Evolutionary conservation across 2,113 vertebrate species (phyloP), one percentile per base, ranked within the genome.

Genomic region (Hippocampus abdominalis): DNA sequence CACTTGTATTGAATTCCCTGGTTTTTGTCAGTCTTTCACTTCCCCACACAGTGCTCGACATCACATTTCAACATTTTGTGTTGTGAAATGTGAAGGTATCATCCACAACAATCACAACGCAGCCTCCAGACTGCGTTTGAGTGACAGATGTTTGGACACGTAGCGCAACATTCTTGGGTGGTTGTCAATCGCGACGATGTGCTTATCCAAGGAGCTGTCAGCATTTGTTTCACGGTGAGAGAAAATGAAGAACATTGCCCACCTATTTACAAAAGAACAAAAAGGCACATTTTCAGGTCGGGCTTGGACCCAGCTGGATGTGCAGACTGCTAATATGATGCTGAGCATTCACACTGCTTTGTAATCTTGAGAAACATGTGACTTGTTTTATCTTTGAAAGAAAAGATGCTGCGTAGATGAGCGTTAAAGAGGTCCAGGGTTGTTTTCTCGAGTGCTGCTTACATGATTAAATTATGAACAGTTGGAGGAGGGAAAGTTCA

Each of bases 401-500:
- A 36, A 44, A 40, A 70, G 8, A 81, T 61, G 54, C 40, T 0
- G 7, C 39, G 6, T 12, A 39, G 46, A 44, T 53, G 57, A 81
- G 62, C 39, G 44, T 56, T 16, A 68, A 73, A 49, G 73, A 68
- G 70, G 80, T 81, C 16, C 68, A 53, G 61, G 10, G 4, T 16
- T 39, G 16, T 66, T 54, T 8, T 25, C 8, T 66, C 27, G 81
- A 59, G 73, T 76, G 71, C 54, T 59, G 61, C 73, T 81, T 72
- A 25, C 56, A 78, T 79, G 67, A 70, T 75, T 84, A 70, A 84
- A 79, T 81, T 16, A 78, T 83, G 66, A 76, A 66, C 69, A 54
- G 68, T 80, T 66, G 71, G 72, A 76, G 79, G 78, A 77, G 73
- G 56, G 78, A 73, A 66, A 61, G 73, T 84, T 86, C 82, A 81